Percentiles rank a stretch among this genome's conserved stretches.
Evolutionary conservation across 2,113 vertebrate genomes (phyloP).

Genomic region (Apeltes quadracus): DNA sequence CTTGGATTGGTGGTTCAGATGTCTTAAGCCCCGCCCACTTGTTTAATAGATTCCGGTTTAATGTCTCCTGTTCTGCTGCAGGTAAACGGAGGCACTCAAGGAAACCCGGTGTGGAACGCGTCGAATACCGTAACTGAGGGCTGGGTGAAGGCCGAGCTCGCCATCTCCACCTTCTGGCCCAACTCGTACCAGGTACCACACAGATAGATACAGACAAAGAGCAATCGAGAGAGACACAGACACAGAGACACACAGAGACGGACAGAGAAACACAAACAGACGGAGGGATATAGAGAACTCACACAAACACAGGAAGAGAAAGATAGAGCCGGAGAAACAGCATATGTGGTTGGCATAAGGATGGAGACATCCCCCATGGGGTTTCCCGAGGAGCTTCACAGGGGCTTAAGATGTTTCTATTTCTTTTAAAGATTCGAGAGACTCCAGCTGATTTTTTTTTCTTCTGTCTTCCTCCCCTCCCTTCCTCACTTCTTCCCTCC

Average conservation of each 20-base stretch:
- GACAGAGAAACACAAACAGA: constrained; percentile 8
- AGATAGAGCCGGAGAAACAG: background rate
- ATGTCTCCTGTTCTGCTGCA: constrained; percentile 17
- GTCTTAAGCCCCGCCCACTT: no score
- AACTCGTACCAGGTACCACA: constrained; percentile 93
- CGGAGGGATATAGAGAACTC: no score
- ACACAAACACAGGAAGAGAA: background rate
- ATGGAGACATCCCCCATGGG: constrained; percentile 47
- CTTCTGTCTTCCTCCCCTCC: no score
- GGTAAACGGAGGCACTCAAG: constrained; percentile 92
- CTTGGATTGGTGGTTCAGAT: no score
- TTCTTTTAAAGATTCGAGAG: background rate
- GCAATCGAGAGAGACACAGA: no score
- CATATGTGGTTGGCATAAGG: constrained; percentile 55
- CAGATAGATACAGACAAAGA: background rate
- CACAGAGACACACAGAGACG: background rate
- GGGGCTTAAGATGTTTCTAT: constrained; percentile 35
- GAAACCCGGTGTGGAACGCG: constrained; percentile 96
- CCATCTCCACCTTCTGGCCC: constrained; percentile 98
- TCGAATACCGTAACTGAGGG: constrained; percentile 90
- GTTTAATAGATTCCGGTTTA: no score
- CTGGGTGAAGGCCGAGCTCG: constrained; percentile 95
- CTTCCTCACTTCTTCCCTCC: background rate
- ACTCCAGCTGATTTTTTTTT: background rate
- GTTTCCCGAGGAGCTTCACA: constrained; percentile 52